Evolutionary conservation across 2,113 vertebrate genomes (phyloP), one percentile per base, ranked within the genome.

Genomic region (Heterotis niloticus): DNA sequence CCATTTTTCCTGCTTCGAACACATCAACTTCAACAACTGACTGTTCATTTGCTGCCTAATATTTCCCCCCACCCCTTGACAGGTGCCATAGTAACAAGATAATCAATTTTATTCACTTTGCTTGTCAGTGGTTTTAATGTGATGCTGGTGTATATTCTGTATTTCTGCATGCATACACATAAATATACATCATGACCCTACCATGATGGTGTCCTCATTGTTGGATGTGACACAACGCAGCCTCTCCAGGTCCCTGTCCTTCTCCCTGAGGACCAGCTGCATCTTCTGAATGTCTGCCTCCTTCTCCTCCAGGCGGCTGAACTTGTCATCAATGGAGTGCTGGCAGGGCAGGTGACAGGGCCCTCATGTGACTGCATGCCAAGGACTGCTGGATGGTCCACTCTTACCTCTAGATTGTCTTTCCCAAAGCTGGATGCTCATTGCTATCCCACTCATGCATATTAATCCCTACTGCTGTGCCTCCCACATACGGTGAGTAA

Each of bases 181-280:
- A n/a, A n/a, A 7, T 44, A 2, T 44, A 44, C 34, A 44, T 44
- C 34, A 44, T 44, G 0, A 9, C 26, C 28, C 23, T 83, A 98
- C 98, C 0, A 95, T 95, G 81, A 99, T 96, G 64, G 96, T 98
- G 79, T 95, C 94, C 83, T 98, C 95, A 0, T 94, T 99, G 85
- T 90, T 91, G 60, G 93, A 94, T 9, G 99, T 90, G 83, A 98
- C 90, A 10, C 79, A 86, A 14, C 89, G 94, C 59, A 99, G 89
- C 52, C 94, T 91, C 86, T 98, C 95, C 85, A 97, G 73, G 90
- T 99, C 96, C 3, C 87, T 84, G 24, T 96, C 94, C 75, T 87
- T 93, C 82, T 97, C 96, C 68, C 95, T 88, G 57, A 96, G 34
- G 0, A 93, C 91, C 57, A 94, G 87, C 24, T 85, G 95, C 14